Base-by-base conservation (phyloP, 2,888 invertebrate genomes). In the Phyllotreta striolata region DNA sequence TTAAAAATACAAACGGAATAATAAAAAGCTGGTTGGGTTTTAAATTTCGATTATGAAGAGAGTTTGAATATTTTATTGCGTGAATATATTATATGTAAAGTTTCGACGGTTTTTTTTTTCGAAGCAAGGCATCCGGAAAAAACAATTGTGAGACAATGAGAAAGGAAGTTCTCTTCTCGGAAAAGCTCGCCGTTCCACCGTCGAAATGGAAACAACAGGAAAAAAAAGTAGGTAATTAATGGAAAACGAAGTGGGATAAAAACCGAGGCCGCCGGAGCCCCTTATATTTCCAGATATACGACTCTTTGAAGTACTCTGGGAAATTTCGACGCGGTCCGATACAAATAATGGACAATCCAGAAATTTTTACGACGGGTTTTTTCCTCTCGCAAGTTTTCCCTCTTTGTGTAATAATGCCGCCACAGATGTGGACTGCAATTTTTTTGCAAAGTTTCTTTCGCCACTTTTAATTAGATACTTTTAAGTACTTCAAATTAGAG, bases 331-430 rank as follows among this genome's bases (percentile, higher is more conserved):
- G 40, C 41, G 55, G 51, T 35, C 56, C 62, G 56, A 56, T 56
- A 62, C 56, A 62, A 62, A 62, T 62, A 56, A 55, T 56, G 49
- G 43, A 62, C 49, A 62, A 56, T 56, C 62, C 51, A 51, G 41
- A 51, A 44, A 62, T 56, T 62, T 62, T 62, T 62, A 62, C 62
- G 56, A 51, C 44, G 14, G 10, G 10, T 44, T 10, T 41, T n/a
- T 10, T 41, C 41, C 41, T 9, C 9, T 9, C 41, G n/a, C 9
- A 41, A 10, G n/a, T 41, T 41, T 41, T 44, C 14, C 44, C 7
- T 44, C 14, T 14, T 12, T 7, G 14, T 10, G 10, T 13, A 44
- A 41, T 10, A 10, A 44, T 44, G 5, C 14, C 14, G 3, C 7
- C 1, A 44, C 44, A 44, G 44, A n/a, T 44, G 6, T 14, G 44